These are phyloP conservation scores for Myripristis murdjan DNA, from an alignment of 2,797 vertebrate genomes.

Conservation along the genomic window DNA sequence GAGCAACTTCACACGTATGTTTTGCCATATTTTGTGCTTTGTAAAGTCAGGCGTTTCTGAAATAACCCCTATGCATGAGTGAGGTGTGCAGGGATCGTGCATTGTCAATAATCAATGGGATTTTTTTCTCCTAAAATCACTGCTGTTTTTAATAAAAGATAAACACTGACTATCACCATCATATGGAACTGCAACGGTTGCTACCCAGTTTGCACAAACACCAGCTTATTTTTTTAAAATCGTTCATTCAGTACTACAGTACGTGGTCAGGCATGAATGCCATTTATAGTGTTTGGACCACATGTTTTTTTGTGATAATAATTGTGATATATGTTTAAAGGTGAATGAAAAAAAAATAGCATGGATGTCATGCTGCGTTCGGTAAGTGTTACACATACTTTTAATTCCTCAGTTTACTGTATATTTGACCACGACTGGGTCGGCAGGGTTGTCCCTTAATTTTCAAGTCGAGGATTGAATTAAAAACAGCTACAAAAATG, in stretches of 20 bases:
- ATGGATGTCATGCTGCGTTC: slow-evolving; percentile 38
- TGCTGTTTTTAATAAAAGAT: slow-evolving; percentile 40
- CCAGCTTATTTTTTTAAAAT: slow-evolving; percentile 56
- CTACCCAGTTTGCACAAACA: slow-evolving; percentile 57
- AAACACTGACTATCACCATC: not conserved
- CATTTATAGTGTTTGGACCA: slow-evolving; percentile 39
- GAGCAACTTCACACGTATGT: slow-evolving; percentile 29
- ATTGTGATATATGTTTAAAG: slow-evolving; percentile 65
- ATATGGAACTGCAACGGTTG: slow-evolving; percentile 32
- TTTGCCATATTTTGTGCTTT: slow-evolving; percentile 61
- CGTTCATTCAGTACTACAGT: slow-evolving; percentile 34
- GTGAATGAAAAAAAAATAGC: slow-evolving; percentile 69
- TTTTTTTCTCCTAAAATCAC: slow-evolving; percentile 48
- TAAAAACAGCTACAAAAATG: not conserved
- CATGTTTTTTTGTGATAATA: slow-evolving; percentile 24
- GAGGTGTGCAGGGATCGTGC: not conserved
- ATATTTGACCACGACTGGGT: too few relatives aligned
- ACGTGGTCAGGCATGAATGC: slow-evolving; percentile 36
- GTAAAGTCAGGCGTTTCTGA: slow-evolving; percentile 16
- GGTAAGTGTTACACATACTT: not conserved
- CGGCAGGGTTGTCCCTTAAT: too few relatives aligned
- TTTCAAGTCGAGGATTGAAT: too few relatives aligned
- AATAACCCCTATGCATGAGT: slow-evolving; percentile 19
- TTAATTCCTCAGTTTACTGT: not conserved
- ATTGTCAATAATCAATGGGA: not conserved